phyloP scores from a whole-genome alignment of 2,888 invertebrate species.

The Branchipolynoe longqiensis region DNA sequence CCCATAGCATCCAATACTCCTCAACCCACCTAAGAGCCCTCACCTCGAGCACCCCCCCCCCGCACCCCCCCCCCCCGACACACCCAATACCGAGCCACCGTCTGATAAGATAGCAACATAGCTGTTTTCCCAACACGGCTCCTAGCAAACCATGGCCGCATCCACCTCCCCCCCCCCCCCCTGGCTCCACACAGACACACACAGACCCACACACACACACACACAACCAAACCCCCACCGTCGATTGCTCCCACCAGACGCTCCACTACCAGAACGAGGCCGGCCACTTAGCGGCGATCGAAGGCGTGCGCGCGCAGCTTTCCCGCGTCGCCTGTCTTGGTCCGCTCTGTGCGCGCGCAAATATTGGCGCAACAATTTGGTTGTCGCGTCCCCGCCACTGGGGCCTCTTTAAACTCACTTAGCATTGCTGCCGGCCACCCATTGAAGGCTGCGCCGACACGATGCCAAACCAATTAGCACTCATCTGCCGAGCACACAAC shows the following conservation, averaged over 20 bases:
- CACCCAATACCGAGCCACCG: too few relatives aligned
- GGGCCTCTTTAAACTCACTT: slow-evolving; percentile 53
- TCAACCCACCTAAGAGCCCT: too few relatives aligned
- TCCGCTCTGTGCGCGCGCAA: slow-evolving; percentile 25
- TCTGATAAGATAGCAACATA: too few relatives aligned
- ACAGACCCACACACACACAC: too few relatives aligned
- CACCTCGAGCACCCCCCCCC: too few relatives aligned
- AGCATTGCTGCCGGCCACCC: slow-evolving; percentile 22
- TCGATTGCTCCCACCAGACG: slow-evolving; percentile 42
- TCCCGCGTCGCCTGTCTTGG: not conserved
- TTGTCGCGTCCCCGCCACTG: slow-evolving; percentile 12
- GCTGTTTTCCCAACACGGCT: not conserved
- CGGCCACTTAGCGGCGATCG: slow-evolving; percentile 46
- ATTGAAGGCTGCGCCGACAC: slow-evolving; percentile 43
- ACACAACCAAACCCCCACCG: too few relatives aligned
- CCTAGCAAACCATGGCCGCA: not conserved
- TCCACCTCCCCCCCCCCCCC: not conserved
- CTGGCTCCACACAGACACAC: not conserved
- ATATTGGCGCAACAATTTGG: slow-evolving; percentile 50
- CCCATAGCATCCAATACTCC: too few relatives aligned
- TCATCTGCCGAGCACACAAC: slow-evolving; percentile 52
- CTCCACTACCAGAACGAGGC: slow-evolving; percentile 49
- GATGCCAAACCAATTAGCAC: slow-evolving; percentile 52
- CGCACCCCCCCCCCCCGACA: too few relatives aligned
- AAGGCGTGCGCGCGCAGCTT: slow-evolving; percentile 40